Percentiles rank a stretch among this genome's conserved stretches.
Conservation (phyloP, 2,888 invertebrate species). For the Eurytoma californica region DNA sequence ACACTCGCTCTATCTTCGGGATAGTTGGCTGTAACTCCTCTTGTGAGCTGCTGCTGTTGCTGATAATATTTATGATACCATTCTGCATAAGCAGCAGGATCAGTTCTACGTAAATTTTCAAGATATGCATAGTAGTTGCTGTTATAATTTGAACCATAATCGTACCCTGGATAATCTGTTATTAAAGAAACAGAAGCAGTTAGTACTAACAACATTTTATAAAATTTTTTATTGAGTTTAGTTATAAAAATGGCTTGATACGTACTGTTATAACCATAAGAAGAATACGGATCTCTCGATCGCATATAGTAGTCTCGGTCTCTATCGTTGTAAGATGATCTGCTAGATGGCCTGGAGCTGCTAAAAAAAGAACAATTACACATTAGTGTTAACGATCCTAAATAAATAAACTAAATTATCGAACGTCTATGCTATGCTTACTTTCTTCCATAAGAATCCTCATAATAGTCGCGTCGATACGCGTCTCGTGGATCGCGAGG, state of each 20-base stretch:
- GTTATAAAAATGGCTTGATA: slow-evolving; percentile 32
- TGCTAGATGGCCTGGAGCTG: slow-evolving; percentile 73
- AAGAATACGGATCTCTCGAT: slow-evolving; percentile 66
- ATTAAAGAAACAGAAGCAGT: slow-evolving; percentile 13
- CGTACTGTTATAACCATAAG: slow-evolving; percentile 70
- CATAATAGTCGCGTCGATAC: slow-evolving; percentile 70
- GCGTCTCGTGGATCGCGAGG: slow-evolving; percentile 59
- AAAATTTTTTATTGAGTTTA: background rate
- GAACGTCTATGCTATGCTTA: slow-evolving; percentile 43
- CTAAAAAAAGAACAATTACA: slow-evolving; percentile 15
- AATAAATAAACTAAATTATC: background rate
- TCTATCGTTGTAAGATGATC: slow-evolving; percentile 73
- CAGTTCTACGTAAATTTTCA: slow-evolving; percentile 84
- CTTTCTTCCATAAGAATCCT: slow-evolving; percentile 71
- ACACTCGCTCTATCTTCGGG: slow-evolving; percentile 85
- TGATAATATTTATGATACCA: slow-evolving; percentile 85
- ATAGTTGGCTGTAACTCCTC: slow-evolving; percentile 67
- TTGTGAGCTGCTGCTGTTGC: slow-evolving; percentile 64
- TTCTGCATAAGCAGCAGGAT: slow-evolving; percentile 87
- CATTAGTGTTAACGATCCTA: background rate
- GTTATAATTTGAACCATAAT: slow-evolving; percentile 69
- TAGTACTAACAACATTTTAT: background rate
- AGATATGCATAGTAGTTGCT: slow-evolving; percentile 82
- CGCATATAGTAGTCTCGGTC: slow-evolving; percentile 70
- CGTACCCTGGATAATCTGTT: slow-evolving; percentile 68